phyloP scores from a whole-genome alignment of 2,888 invertebrate species.

The Himalopsyche tibetana region DNA sequence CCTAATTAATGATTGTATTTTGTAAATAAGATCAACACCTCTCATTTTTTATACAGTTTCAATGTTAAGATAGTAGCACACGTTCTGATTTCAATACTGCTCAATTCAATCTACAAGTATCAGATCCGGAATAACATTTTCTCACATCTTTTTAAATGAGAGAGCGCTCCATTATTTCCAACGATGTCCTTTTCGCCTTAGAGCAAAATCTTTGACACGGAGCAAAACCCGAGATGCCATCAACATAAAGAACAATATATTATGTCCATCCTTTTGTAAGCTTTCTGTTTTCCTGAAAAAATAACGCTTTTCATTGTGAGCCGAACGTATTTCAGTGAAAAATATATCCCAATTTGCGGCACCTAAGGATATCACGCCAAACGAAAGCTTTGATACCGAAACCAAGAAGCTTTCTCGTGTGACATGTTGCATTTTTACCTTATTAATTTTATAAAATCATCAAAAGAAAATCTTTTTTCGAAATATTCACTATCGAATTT shows the following conservation, averaged over 20 bases:
- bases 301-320: conserved; percentile 25
- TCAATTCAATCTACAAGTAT: neutral
- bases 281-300: conserved; percentile 25
- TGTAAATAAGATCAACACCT: no score
- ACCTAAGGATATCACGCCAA: conserved; percentile 18
- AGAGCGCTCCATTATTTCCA: conserved; percentile 15
- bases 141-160: conserved; percentile 2
- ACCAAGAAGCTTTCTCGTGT: neutral
- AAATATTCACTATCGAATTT: no score
- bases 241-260: conserved; percentile 34
- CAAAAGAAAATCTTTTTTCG: no score
- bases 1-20: no score
- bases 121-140: neutral
- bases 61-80: neutral
- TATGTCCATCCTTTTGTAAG: conserved; percentile 30
- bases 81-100: neutral
- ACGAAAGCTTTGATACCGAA: neutral
- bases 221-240: conserved; percentile 14
- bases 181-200: neutral
- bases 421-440: neutral
- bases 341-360: conserved; percentile 26
- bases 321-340: conserved; percentile 30
- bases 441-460: neutral
- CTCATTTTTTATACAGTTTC: no score
- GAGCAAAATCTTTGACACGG: conserved; percentile 20